Evolutionary conservation across 2,888 invertebrate genomes (phyloP), one percentile per base, ranked within the genome.

Genomic region (Ernsta delagoae): DNA sequence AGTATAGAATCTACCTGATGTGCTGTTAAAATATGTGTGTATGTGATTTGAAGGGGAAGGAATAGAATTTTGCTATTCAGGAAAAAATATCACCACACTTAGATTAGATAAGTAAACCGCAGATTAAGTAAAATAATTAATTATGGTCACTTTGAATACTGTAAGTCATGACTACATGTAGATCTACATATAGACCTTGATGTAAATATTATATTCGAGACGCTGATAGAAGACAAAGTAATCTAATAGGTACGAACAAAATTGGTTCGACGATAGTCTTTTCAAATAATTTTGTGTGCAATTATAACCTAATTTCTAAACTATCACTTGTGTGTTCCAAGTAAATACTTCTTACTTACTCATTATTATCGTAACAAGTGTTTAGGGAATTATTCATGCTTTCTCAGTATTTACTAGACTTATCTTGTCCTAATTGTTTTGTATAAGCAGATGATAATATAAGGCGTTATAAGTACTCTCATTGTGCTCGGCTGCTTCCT

Each of bases 361-460:
- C 60, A 59, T 59, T 34, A 48, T 50, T 59, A 61, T 67, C 54
- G 41, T 45, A 36, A 45, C 67, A 67, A 67, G 67, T 67, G 67
- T 67, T 67, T 61, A 56, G 67, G 39, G 54, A 61, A 61, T 67
- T 67, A 67, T 67, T 67, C 67, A 67, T 34, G 59, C 56, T 8
- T 9, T 48, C 12, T 7, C 7, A n/a, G 12, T 54, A 53, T 54
- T 66, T 66, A 54, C 36, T 60, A 54, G 43, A 60, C 45, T 67
- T 67, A 67, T 67, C 67, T 12, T 61, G 61, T 9, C 67, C 67
- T 60, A 60, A 60, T 61, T 65, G 39, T 61, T 24, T 6, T 54
- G 31, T 54, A 16, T 50, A 16, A 50, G 41, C 41, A 45, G 45
- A 45, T 45, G 6, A 39, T 39, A 39, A 39, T 39, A 24, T 39